These are phyloP conservation scores for Atta colombica DNA, from an alignment of 1,140 invertebrate genomes.

Conservation along the genomic window DNA sequence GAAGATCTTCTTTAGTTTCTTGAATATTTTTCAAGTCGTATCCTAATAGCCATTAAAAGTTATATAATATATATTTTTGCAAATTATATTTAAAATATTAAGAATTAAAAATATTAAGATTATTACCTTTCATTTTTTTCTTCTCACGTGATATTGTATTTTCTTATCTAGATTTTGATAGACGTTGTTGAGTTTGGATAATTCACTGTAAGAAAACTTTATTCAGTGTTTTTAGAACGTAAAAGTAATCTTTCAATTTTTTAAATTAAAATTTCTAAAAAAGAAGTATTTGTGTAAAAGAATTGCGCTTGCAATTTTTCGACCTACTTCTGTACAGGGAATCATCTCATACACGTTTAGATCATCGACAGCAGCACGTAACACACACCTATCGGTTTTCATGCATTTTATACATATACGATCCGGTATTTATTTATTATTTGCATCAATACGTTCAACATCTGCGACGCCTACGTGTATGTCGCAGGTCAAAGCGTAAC, in stretches of 20 bases:
- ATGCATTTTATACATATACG: conserved; percentile 28
- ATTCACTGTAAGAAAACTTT: background rate
- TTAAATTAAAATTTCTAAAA: conserved; percentile 8
- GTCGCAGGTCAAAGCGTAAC: conserved; percentile 36
- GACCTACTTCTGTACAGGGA: background rate
- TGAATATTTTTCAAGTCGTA: background rate
- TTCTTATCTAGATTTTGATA: background rate
- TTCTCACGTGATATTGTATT: background rate
- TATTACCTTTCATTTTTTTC: background rate
- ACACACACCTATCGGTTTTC: background rate
- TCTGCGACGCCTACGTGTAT: conserved; percentile 33
- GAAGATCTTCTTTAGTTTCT: background rate
- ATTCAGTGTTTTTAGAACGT: background rate
- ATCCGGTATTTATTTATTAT: conserved; percentile 50
- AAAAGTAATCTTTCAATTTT: background rate
- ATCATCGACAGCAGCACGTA: background rate
- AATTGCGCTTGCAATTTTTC: background rate
- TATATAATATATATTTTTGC: background rate
- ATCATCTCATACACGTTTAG: background rate
- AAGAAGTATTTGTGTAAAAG: background rate
- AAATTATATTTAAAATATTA: background rate
- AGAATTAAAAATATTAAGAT: no score
- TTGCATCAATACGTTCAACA: conserved; percentile 31
- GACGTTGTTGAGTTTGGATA: background rate
- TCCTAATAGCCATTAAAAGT: background rate